Evolutionary conservation across 1,140 invertebrate species (phyloP), one percentile per base, ranked within the genome.

Genomic region (Megathymus violae): DNA sequence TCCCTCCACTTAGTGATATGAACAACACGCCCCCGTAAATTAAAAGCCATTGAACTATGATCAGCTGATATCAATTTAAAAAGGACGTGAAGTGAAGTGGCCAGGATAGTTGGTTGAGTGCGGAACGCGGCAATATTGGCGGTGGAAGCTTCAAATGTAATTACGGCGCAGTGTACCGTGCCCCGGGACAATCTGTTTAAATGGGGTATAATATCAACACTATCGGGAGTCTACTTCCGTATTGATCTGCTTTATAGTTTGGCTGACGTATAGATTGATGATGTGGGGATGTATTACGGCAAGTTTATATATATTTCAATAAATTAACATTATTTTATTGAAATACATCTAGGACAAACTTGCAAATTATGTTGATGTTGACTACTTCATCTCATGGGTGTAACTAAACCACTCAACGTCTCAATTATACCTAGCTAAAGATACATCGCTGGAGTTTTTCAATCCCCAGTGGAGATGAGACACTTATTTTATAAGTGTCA

Each of bases 141-240:
- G 58, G 60, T 72, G 69, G 52, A 75, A 73, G 71, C 69, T 80
- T 74, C 74, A 76, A 85, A 84, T 82, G 74, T 77, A 85, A 88
- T 88, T 85, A 87, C n/a, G n/a, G n/a, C n/a, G n/a, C 81, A 67
- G 79, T 54, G 77, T 76, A 72, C 72, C 80, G 72, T 76, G 67
- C 67, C 61, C 31, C 47, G 56, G 60, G 60, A 62, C 36, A 44
- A 10, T 5, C 10, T 22, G 13, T 10, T 40, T 11, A 50, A 46
- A 59, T 63, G 46, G 19, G 19, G 5, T 22, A 5, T 22, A 22
- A 31, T 31, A 7, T 31, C 9, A 31, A 31, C 27, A 31, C 27
- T 31, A 31, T 31, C 1, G 27, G 27, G 27, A 31, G 7, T 31
- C 27, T 31, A 31, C 4, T 31, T 31, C 27, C 27, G 4, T 31